A percentile compares a stretch with the other conserved stretches of the same genome.
Conservation (phyloP, 1,140 invertebrate genomes). For the Camponotus vicinus region DNA sequence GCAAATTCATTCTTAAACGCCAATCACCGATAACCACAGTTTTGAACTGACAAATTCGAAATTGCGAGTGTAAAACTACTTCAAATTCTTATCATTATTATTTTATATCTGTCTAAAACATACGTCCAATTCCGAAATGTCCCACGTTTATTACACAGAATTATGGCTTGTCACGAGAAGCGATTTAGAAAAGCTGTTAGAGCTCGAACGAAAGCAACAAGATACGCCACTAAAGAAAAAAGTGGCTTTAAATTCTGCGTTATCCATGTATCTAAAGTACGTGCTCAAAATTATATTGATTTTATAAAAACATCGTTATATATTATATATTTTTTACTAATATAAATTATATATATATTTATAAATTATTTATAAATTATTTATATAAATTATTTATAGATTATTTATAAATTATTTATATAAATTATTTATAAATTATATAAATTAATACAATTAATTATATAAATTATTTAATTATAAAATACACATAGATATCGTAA, state of each 20-base stretch:
- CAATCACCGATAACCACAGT: background rate
- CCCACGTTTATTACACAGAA: constrained; percentile 73
- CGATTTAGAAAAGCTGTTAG: constrained; percentile 75
- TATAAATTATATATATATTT: background rate
- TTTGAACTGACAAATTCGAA: constrained; percentile 17
- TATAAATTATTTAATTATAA: background rate
- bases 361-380: background rate
- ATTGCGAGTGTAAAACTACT: constrained; percentile 9
- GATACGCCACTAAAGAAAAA: constrained; percentile 15
- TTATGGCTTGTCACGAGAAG: constrained; percentile 78
- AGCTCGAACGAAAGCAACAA: constrained; percentile 70
- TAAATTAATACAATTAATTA: background rate
- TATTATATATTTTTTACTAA: no score
- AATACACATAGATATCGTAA: constrained; percentile 77
- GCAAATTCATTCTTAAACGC: constrained; percentile 48
- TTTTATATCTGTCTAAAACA: background rate
- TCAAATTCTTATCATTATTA: background rate
- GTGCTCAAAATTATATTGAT: background rate
- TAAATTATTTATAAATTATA: background rate
- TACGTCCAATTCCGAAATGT: constrained; percentile 71
- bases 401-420: background rate
- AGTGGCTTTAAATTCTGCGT: constrained; percentile 32
- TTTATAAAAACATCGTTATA: constrained; percentile 43
- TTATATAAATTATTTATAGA: background rate
- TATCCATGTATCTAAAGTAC: constrained; percentile 65